Evolutionary conservation across 2,888 invertebrate genomes (phyloP).

Genomic region (Sialis lutaria): DNA sequence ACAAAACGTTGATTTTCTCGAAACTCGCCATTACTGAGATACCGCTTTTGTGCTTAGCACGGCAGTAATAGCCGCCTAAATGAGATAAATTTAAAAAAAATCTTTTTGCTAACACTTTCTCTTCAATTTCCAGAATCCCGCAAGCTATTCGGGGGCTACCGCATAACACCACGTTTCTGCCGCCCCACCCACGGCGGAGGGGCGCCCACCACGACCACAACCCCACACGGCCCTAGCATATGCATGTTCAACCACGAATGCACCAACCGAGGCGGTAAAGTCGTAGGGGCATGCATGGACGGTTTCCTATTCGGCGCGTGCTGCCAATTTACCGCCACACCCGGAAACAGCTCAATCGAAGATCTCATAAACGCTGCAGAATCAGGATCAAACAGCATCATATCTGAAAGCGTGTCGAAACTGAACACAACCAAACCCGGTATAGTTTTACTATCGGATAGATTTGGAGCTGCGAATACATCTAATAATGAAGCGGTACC

Average conservation of each 20-base stretch:
- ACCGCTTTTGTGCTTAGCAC: no score
- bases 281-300: conserved; percentile 83
- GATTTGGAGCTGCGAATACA: neutral
- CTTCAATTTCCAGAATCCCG: conserved; percentile 27
- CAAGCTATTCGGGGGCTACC: conserved; percentile 71
- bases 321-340: conserved; percentile 49
- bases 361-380: conserved; percentile 13
- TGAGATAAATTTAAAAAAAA: no score
- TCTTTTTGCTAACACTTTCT: no score
- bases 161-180: conserved; percentile 69
- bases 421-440: conserved; percentile 29
- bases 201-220: conserved; percentile 19
- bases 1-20: no score
- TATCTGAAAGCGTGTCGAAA: conserved; percentile 9
- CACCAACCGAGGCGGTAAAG: conserved; percentile 56
- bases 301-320: conserved; percentile 86
- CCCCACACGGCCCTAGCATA: conserved; percentile 45
- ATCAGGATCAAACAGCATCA: conserved; percentile 15
- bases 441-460: no score
- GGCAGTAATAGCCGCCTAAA: no score
- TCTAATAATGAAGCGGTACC: conserved; percentile 3
- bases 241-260: conserved; percentile 94
- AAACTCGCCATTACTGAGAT: no score
- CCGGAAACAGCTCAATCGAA: conserved; percentile 12
- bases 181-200: conserved; percentile 48